A percentile compares a stretch with the other conserved stretches of the same genome.
Evolutionary conservation across 1,140 invertebrate species (phyloP).

Genomic region (Neodiprion pinetum): DNA sequence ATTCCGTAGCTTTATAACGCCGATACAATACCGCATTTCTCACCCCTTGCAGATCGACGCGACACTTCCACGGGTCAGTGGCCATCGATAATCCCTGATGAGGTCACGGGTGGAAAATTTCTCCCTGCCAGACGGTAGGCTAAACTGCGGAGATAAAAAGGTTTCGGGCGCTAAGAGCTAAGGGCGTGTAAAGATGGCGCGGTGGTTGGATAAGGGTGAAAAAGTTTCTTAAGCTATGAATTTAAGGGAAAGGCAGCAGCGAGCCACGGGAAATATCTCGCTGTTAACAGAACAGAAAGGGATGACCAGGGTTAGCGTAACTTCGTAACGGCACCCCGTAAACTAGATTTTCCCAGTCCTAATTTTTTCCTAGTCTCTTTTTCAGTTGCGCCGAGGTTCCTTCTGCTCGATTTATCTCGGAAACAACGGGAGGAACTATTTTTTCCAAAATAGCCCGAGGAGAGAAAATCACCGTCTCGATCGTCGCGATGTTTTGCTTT

Average conservation of each 20-base stretch:
- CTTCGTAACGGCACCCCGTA: background rate
- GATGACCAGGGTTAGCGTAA: background rate
- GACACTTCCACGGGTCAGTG: background rate
- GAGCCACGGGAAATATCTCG: background rate
- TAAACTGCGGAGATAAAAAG: background rate
- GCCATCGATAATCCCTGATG: slow-evolving; percentile 3
- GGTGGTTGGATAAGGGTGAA: background rate
- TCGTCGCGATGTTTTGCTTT: background rate
- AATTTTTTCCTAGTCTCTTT: too few relatives aligned
- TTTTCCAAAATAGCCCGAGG: background rate
- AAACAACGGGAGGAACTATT: background rate
- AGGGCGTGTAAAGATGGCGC: too few relatives aligned
- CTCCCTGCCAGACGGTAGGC: background rate
- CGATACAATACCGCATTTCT: too few relatives aligned
- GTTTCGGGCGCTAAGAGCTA: too few relatives aligned
- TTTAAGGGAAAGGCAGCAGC: background rate
- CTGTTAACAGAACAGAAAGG: background rate
- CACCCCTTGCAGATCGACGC: too few relatives aligned
- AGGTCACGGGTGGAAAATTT: background rate
- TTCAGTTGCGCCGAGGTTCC: background rate
- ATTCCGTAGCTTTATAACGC: too few relatives aligned
- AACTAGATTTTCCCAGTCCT: background rate
- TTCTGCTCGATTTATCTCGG: background rate
- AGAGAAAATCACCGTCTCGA: background rate
- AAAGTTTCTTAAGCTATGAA: slow-evolving; percentile 7